Evolutionary conservation across 53 echinoderm and acorn worm species (phyloP).

Genomic region (Actinopyga echinites): DNA sequence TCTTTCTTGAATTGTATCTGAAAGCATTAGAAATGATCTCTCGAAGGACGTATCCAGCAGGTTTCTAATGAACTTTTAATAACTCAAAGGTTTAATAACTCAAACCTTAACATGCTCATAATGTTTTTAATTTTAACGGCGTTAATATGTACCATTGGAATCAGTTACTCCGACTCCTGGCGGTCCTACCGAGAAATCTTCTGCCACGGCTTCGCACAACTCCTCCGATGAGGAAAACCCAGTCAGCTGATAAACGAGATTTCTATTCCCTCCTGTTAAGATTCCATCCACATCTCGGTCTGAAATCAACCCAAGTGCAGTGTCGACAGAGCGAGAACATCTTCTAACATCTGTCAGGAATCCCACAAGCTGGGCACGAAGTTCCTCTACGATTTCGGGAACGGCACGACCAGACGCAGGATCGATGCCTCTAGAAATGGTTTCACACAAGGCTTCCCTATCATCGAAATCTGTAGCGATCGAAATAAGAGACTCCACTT

Average conservation of each 20-base stretch:
- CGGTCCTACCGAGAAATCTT: neutral
- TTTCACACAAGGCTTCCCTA: neutral
- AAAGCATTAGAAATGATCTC: too few species aligned
- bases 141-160: too few species aligned
- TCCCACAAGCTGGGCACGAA: neutral
- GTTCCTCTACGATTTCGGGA: neutral
- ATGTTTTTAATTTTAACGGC: too few species aligned
- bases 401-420: neutral
- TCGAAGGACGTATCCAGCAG: too few species aligned
- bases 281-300: neutral
- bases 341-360: neutral
- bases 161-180: too few species aligned
- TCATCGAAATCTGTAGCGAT: neutral
- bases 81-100: too few species aligned
- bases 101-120: too few species aligned
- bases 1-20: too few species aligned
- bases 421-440: neutral
- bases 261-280: neutral
- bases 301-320: neutral
- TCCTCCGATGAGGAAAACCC: neutral
- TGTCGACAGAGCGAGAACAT: constrained; percentile 1
- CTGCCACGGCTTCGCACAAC: constrained; percentile 14
- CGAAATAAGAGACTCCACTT: neutral
- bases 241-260: neutral
- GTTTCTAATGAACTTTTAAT: too few species aligned